A percentile compares a stretch with the other conserved stretches of the same genome.
Evolutionary conservation across 2,888 invertebrate genomes (phyloP).

Genomic region (Halictus ligatus): DNA sequence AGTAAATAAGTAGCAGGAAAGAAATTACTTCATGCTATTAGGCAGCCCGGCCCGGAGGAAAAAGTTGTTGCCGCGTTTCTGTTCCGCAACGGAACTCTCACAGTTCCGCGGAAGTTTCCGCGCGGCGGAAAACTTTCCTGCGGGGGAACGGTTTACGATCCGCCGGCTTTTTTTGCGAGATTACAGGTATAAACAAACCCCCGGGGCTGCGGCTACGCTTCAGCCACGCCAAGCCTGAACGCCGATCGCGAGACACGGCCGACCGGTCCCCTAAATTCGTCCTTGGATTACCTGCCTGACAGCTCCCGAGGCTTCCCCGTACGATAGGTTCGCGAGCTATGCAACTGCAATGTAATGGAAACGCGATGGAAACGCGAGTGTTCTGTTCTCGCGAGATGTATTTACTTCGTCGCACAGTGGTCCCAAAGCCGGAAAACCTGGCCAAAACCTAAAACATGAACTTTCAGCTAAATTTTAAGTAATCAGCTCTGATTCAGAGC

Average conservation of each 20-base stretch:
- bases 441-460: too few relatives aligned
- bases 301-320: not conserved
- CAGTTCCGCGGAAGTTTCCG: constrained; percentile 39
- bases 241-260: not conserved
- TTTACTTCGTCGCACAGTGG: too few relatives aligned
- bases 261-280: not conserved
- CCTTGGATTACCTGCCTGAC: not conserved
- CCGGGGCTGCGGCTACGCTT: not conserved
- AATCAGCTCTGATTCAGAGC: too few relatives aligned
- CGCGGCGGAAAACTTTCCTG: constrained; percentile 19
- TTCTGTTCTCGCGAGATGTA: not conserved
- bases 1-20: constrained; percentile 39
- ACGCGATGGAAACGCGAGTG: not conserved
- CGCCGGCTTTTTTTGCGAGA: constrained; percentile 21
- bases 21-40: constrained; percentile 53
- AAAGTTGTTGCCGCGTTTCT: constrained; percentile 37
- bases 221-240: not conserved
- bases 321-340: not conserved
- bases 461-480: too few relatives aligned
- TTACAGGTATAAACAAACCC: constrained; percentile 35
- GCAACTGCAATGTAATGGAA: not conserved
- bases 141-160: constrained; percentile 38
- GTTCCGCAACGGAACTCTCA: not conserved
- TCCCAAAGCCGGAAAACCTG: too few relatives aligned
- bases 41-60: constrained; percentile 8